phyloP scores from a whole-genome alignment of 1,140 invertebrate genomes.

The Papilio dardanus region DNA sequence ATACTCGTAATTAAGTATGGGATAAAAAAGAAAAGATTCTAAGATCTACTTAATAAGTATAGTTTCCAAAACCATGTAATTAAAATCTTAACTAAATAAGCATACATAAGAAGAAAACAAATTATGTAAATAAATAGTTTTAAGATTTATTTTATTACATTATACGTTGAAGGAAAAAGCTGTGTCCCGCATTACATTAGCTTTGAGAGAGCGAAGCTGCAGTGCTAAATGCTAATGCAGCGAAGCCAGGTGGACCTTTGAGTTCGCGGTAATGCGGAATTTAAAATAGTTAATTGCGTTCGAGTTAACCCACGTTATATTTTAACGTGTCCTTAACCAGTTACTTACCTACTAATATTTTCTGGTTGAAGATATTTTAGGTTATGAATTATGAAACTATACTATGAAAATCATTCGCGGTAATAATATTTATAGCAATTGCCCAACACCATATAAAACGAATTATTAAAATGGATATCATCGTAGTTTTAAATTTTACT shows the following conservation, averaged over 20 bases:
- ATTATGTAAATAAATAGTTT: not conserved
- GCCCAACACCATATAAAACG: not conserved
- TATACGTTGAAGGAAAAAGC: not conserved
- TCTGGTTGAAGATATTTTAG: too few species aligned
- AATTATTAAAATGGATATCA: not conserved
- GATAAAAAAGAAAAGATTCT: too few species aligned
- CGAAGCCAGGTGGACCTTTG: constrained; percentile 1
- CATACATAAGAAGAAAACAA: not conserved
- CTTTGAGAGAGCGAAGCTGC: not conserved
- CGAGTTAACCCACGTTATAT: not conserved
- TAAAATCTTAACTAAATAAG: not conserved
- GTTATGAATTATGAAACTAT: too few species aligned
- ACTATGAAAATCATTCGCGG: too few species aligned
- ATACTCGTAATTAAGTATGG: too few species aligned
- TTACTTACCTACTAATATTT: too few species aligned
- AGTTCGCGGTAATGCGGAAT: not conserved
- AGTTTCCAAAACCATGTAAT: not conserved
- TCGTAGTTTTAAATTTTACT: not conserved
- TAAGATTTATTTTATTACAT: not conserved
- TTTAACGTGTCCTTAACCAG: not conserved
- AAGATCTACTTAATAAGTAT: too few species aligned
- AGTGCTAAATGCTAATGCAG: constrained; percentile 8
- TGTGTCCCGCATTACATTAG: not conserved
- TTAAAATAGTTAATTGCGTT: not conserved
- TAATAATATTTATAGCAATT: too few species aligned